These are phyloP conservation scores for Azemiops feae DNA, from an alignment of 2,113 vertebrate genomes.

Conservation along the genomic window DNA sequence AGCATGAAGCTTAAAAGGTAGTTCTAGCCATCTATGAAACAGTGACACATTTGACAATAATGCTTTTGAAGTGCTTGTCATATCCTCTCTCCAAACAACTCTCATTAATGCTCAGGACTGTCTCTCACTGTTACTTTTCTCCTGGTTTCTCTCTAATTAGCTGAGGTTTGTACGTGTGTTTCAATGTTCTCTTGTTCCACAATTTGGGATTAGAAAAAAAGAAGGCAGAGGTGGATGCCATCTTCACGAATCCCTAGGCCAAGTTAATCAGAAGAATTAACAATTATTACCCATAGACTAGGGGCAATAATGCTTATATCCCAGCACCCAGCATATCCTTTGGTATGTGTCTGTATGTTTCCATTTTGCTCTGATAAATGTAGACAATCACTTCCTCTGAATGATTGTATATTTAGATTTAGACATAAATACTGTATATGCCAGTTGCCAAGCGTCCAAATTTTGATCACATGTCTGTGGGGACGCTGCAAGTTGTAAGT, in stretches of 20 bases:
- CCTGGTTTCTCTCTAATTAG: constrained; percentile 79
- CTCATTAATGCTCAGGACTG: constrained; percentile 80
- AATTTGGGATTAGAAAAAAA: constrained; percentile 60
- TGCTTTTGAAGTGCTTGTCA: constrained; percentile 82
- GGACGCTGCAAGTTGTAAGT: background rate
- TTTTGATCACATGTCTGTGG: background rate
- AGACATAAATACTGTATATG: background rate
- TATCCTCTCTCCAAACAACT: constrained; percentile 78
- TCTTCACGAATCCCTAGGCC: constrained; percentile 78
- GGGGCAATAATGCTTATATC: constrained; percentile 53
- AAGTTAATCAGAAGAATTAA: constrained; percentile 85
- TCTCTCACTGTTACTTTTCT: constrained; percentile 76
- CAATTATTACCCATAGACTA: constrained; percentile 75
- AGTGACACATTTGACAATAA: constrained; percentile 83
- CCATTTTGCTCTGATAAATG: constrained; percentile 57
- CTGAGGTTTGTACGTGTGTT: constrained; percentile 48
- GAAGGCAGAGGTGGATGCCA: constrained; percentile 65
- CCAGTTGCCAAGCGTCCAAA: background rate
- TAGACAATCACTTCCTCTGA: constrained; percentile 58
- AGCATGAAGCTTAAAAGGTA: constrained; percentile 78
- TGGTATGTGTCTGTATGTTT: constrained; percentile 27
- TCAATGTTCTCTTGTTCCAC: constrained; percentile 68
- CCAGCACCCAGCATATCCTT: constrained; percentile 41
- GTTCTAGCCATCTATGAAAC: constrained; percentile 72
- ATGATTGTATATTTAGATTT: constrained; percentile 13